Evolutionary conservation across 2,113 vertebrate genomes (phyloP).

Genomic region (Ammodytes marinus): DNA sequence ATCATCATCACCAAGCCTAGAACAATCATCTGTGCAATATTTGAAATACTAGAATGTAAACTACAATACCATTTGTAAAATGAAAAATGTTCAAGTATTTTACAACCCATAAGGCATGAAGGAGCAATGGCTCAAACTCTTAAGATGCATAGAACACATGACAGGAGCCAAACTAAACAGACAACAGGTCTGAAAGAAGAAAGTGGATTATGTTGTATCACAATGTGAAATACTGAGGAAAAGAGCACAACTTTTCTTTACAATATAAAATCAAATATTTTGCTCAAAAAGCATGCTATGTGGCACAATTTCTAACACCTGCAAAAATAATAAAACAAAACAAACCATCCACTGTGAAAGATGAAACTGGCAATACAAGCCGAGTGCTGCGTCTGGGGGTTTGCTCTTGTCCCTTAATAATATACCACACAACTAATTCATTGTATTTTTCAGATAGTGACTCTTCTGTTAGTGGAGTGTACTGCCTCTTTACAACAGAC

Average conservation of each 20-base stretch:
- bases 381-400: background rate
- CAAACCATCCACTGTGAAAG: background rate
- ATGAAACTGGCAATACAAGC: background rate
- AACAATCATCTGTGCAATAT: slow-evolving; percentile 15
- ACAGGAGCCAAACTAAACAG: slow-evolving; percentile 5
- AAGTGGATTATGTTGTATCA: background rate
- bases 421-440: background rate
- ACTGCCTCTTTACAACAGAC: background rate
- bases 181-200: slow-evolving; percentile 11
- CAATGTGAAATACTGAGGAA: background rate
- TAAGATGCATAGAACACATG: slow-evolving; percentile 49
- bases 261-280: background rate
- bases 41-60: slow-evolving; percentile 15
- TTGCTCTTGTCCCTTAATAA: background rate
- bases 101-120: slow-evolving; percentile 39
- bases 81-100: slow-evolving; percentile 34
- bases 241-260: background rate
- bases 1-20: slow-evolving; percentile 6
- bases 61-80: slow-evolving; percentile 25
- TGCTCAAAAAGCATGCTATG: slow-evolving; percentile 1
- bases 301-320: slow-evolving; percentile 5
- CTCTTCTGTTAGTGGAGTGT: background rate
- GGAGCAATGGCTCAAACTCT: slow-evolving; percentile 28
- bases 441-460: background rate
- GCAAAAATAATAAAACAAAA: slow-evolving; percentile 4